These are phyloP conservation scores for Invenusta paracnida DNA, from an alignment of 2,888 invertebrate species.

Conservation along the genomic window DNA sequence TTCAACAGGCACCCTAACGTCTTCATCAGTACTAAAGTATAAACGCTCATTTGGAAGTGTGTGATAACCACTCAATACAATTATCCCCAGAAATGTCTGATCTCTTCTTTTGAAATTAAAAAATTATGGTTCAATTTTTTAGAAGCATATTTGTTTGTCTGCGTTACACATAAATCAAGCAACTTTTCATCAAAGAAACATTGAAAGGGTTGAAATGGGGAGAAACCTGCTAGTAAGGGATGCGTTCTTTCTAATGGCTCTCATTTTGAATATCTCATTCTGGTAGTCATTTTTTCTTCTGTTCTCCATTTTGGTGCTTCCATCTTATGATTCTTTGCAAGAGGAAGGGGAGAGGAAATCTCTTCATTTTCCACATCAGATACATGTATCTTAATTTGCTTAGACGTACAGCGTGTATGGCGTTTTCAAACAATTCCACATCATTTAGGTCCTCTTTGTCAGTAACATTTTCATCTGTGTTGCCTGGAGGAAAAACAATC, in stretches of 20 bases:
- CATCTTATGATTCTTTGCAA: neutral
- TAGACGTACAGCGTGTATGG: conserved; percentile 10
- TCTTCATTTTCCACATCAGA: neutral
- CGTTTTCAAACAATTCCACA: conserved; percentile 8
- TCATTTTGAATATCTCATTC: neutral
- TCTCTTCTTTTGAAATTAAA: neutral
- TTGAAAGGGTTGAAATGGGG: conserved; percentile 22
- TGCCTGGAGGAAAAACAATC: conserved; percentile 28
- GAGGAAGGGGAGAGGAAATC: neutral
- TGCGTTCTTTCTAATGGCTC: conserved; percentile 27
- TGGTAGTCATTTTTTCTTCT: conserved; percentile 24
- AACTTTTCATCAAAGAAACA: conserved; percentile 19
- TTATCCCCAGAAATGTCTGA: conserved; percentile 40
- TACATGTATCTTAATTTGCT: neutral
- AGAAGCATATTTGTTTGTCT: conserved; percentile 39
- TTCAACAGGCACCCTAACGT: conserved; percentile 41
- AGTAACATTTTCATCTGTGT: conserved; percentile 27
- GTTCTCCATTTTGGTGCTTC: conserved; percentile 8
- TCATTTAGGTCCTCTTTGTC: conserved; percentile 29
- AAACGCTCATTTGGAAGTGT: conserved; percentile 36
- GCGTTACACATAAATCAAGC: neutral
- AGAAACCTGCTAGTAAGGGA: conserved; percentile 24
- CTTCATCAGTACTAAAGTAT: conserved; percentile 43
- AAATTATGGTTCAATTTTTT: conserved; percentile 42
- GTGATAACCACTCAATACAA: conserved; percentile 44